Evolutionary conservation across 2,113 vertebrate genomes (phyloP).

Genomic region (Phalacrocorax aristotelis): DNA sequence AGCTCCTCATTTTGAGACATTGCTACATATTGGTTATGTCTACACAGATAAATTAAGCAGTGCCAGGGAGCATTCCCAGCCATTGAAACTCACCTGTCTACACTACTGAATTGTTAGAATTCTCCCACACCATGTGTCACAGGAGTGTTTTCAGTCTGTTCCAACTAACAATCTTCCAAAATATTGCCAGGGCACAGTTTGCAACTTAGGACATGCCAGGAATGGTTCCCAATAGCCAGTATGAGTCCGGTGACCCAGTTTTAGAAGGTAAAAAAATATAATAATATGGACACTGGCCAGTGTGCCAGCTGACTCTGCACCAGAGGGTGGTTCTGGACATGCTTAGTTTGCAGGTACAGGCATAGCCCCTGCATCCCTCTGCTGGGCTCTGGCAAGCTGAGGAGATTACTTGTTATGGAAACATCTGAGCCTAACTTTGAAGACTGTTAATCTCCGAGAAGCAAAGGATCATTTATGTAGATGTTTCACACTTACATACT

Average conservation of each 20-base stretch:
- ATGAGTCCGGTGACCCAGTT: background rate
- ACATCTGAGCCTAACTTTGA: background rate
- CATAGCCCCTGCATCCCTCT: background rate
- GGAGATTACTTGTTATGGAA: background rate
- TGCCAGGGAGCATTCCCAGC: background rate
- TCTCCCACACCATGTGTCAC: constrained; percentile 38
- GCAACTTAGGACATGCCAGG: background rate
- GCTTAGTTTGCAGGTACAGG: background rate
- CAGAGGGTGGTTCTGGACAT: background rate
- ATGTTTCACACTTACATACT: background rate
- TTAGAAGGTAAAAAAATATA: background rate
- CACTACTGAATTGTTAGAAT: background rate
- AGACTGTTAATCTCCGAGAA: background rate
- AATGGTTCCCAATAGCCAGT: background rate
- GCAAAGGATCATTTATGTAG: background rate
- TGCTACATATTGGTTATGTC: background rate
- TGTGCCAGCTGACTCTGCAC: background rate
- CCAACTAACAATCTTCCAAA: background rate
- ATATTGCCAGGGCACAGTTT: constrained; percentile 20
- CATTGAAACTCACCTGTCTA: background rate
- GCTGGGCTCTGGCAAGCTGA: background rate
- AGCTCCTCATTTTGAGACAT: background rate
- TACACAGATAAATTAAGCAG: background rate
- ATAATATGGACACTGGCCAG: background rate
- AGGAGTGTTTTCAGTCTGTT: background rate